Evolutionary conservation across 2,888 invertebrate species (phyloP).

Genomic region (Ophraella communa): DNA sequence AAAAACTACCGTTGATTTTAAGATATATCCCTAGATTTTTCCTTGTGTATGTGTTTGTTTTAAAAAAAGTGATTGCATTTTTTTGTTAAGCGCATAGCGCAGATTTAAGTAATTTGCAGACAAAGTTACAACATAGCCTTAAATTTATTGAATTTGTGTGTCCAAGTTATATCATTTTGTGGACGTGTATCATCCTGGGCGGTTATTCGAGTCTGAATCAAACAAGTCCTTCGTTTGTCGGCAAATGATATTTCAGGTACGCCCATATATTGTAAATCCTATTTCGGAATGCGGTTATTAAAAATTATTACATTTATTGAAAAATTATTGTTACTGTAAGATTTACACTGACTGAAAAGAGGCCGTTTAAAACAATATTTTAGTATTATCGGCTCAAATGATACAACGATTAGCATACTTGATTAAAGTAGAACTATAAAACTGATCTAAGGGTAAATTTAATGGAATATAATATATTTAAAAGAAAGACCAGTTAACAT

Average conservation of each 20-base stretch:
- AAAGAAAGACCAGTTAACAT: neutral
- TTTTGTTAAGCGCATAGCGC: too few relatives aligned
- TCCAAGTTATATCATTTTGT: neutral
- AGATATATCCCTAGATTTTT: too few relatives aligned
- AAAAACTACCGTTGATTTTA: too few relatives aligned
- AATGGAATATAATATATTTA: neutral
- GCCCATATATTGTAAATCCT: neutral
- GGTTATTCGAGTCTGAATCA: neutral
- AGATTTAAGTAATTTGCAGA: too few relatives aligned
- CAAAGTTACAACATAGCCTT: neutral
- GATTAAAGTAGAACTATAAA: neutral
- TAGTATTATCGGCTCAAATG: neutral
- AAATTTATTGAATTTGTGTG: neutral
- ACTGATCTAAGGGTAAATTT: neutral
- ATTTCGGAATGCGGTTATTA: neutral
- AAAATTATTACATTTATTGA: neutral
- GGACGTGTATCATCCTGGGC: neutral
- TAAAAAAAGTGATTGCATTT: too few relatives aligned
- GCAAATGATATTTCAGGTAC: constrained; percentile 1
- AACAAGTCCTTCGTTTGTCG: neutral
- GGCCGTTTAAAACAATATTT: neutral
- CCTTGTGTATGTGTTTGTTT: too few relatives aligned
- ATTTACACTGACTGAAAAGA: neutral
- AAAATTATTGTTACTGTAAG: neutral
- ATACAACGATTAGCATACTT: neutral